Evolutionary conservation across 2,888 invertebrate species (phyloP).

Genomic region (Ptychoptera contaminata): DNA sequence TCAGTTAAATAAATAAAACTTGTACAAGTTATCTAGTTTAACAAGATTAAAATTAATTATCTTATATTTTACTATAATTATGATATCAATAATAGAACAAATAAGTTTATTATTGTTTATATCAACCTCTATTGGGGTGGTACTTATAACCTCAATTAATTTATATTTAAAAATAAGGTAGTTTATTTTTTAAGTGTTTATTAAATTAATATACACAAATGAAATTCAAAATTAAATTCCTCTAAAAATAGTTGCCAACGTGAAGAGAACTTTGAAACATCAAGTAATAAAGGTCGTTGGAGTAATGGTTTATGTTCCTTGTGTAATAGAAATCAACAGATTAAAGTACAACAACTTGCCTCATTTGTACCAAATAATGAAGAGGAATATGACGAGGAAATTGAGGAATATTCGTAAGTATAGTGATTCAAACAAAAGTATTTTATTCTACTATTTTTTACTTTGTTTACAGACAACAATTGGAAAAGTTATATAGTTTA

Average conservation of each 20-base stretch:
- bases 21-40: too few species aligned
- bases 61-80: too few species aligned
- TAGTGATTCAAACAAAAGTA: too few species aligned
- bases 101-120: too few species aligned
- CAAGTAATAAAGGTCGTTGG: neutral
- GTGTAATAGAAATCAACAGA: constrained; percentile 66
- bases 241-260: neutral
- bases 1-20: too few species aligned
- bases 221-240: constrained; percentile 29
- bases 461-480: constrained; percentile 36
- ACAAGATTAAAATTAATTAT: too few species aligned
- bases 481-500: constrained; percentile 59
- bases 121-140: neutral
- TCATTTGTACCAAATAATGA: constrained; percentile 60
- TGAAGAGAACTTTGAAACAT: neutral
- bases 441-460: neutral
- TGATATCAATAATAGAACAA: too few species aligned
- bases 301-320: constrained; percentile 53
- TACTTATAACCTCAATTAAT: constrained; percentile 7
- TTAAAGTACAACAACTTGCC: constrained; percentile 63
- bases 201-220: constrained; percentile 36
- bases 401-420: constrained; percentile 46
- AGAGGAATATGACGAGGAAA: constrained; percentile 48
- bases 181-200: neutral
- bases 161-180: constrained; percentile 6